Evolutionary conservation across 2,888 invertebrate species (phyloP).

Genomic region (Cordilura impudica): DNA sequence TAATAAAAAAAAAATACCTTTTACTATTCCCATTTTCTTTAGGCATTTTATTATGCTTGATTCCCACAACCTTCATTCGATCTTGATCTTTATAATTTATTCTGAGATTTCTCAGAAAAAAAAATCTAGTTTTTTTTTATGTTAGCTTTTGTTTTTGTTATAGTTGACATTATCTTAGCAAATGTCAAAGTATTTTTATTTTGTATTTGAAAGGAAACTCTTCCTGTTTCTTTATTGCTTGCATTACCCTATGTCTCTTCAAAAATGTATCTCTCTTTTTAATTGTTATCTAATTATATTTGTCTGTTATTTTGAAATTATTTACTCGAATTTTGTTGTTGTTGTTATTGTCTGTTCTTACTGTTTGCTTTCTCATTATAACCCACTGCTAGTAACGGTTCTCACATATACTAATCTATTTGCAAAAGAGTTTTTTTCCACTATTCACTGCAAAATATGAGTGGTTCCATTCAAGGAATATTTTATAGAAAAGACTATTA

Average conservation of each 20-base stretch:
- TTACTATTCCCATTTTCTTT: background rate
- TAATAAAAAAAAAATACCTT: background rate
- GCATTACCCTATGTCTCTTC: constrained; percentile 14
- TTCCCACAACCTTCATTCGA: constrained; percentile 35
- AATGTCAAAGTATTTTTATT: constrained; percentile 66
- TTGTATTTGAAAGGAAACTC: constrained; percentile 53
- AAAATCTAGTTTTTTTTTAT: constrained; percentile 9
- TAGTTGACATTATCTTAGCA: constrained; percentile 56
- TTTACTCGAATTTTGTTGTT: constrained; percentile 22
- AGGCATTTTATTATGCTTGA: too few species aligned
- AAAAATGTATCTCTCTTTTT: constrained; percentile 21
- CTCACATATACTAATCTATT: constrained; percentile 47
- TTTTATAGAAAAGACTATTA: background rate
- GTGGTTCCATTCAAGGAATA: background rate
- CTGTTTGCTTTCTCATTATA: constrained; percentile 57
- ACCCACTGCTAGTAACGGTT: constrained; percentile 67
- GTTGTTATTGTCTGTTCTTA: constrained; percentile 29
- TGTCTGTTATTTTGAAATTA: constrained; percentile 8
- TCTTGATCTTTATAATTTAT: constrained; percentile 51
- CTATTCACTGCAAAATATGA: constrained; percentile 19
- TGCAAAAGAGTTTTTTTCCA: constrained; percentile 16
- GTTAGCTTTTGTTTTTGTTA: background rate
- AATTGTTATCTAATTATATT: background rate
- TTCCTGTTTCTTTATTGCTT: constrained; percentile 44
- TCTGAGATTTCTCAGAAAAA: background rate